Percentiles rank a stretch among this genome's conserved stretches.
phyloP scores from a whole-genome alignment of 2,888 invertebrate genomes.

The Syrista parreyssii region DNA sequence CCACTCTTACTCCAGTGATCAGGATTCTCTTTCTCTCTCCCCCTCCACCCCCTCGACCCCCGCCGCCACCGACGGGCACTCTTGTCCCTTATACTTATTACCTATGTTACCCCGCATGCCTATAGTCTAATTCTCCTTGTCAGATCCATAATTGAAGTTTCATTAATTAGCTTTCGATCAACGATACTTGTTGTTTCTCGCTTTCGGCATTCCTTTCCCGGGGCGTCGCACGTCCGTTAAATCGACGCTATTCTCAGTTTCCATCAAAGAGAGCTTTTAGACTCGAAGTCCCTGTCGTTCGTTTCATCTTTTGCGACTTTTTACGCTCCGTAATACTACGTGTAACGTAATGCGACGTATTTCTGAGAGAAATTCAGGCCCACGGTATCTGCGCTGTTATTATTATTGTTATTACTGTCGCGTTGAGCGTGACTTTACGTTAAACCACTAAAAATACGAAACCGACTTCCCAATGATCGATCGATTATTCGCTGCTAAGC shows the following conservation, averaged over 20 bases:
- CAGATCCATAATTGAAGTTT: neutral
- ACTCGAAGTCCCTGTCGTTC: neutral
- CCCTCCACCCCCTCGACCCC: neutral
- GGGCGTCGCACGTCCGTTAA: neutral
- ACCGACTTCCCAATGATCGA: neutral
- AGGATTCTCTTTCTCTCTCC: neutral
- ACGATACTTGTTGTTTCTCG: neutral
- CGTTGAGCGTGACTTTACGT: too few relatives aligned
- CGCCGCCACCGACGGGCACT: neutral
- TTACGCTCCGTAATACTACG: neutral
- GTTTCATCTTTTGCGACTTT: neutral
- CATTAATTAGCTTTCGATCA: conserved; percentile 3
- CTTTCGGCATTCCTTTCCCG: neutral
- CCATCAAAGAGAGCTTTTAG: neutral
- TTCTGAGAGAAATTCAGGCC: neutral
- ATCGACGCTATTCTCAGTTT: neutral
- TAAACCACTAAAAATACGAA: too few relatives aligned
- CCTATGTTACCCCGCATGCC: neutral
- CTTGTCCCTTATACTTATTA: neutral
- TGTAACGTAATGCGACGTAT: neutral
- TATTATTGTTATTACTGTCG: too few relatives aligned
- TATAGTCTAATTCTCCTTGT: neutral
- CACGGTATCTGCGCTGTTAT: neutral
- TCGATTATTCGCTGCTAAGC: neutral
- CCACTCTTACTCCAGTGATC: neutral